Evolutionary conservation across 2,888 invertebrate genomes (phyloP), one percentile per base, ranked within the genome.

Genomic region (Drosophila mayaguana): DNA sequence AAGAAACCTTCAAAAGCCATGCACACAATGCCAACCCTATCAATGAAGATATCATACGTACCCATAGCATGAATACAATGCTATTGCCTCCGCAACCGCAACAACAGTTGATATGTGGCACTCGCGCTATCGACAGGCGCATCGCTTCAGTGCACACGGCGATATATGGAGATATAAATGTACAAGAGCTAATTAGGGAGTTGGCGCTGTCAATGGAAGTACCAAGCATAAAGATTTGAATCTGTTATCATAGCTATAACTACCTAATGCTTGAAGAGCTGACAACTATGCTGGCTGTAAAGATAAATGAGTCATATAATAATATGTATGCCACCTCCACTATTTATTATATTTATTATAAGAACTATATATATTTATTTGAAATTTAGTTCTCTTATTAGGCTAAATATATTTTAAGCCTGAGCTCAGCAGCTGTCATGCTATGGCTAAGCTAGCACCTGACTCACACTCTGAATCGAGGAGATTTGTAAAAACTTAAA

Each of bases 1-100:
- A 81, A 75, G 85, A 85, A 87, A 87, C 85, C 85, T 84, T 84
- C 84, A 88, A 87, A 82, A 50, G 67, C 73, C 76, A 63, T 68
- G 72, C 67, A 83, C 81, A 83, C 83, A 83, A 83, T 86, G 83
- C 83, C 81, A 83, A 63, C 77, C 57, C 70, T 79, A 86, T 83
- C 86, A 86, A 81, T 86, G 81, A 81, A 83, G 81, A 72, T 78
- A 83, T 85, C 83, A 76, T 64, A 48, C 64, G 66, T 54, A 59
- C 61, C 22, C 72, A 65, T 53, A 28, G 61, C 50, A 60, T 20
- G 67, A 71, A 71, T 18, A 81, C 68, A 80, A 72, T 81, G 66
- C 56, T 45, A 64, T 50, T 51, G 36, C 45, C 25, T 38, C 43
- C 57, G 48, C 56, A 68, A 65, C 63, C 56, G 65, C 76, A 70